phyloP scores from a whole-genome alignment of 2,888 invertebrate genomes.

The Drosophila pseudotakahashii region DNA sequence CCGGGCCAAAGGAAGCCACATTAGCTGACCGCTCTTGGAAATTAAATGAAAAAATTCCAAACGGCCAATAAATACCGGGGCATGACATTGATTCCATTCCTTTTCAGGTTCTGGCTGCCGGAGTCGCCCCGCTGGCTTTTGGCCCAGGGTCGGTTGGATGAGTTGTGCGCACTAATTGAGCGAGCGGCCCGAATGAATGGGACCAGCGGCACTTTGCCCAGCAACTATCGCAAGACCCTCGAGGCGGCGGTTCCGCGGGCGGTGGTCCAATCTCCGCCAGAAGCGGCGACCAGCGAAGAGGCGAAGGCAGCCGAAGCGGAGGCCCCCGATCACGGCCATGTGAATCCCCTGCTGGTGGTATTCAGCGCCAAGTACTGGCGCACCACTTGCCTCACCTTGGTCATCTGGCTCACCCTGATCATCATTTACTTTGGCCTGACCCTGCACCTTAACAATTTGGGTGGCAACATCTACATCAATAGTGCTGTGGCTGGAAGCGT shows the following conservation, averaged over 20 bases:
- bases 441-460: conserved; percentile 89
- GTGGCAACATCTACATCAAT: conserved; percentile 90
- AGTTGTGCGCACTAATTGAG: conserved; percentile 88
- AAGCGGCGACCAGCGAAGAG: conserved; percentile 21
- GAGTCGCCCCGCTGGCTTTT: conserved; percentile 92
- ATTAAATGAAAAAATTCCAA: conserved; percentile 73
- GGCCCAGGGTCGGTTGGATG: conserved; percentile 88
- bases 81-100: conserved; percentile 43
- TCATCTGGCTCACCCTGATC: conserved; percentile 91
- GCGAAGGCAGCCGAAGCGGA: conserved; percentile 63
- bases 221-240: conserved; percentile 88
- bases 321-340: conserved; percentile 56
- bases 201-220: conserved; percentile 86
- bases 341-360: conserved; percentile 87
- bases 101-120: conserved; percentile 88
- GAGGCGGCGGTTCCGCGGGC: conserved; percentile 77
- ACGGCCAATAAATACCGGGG: conserved; percentile 61
- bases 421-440: conserved; percentile 92
- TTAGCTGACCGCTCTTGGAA: conserved; percentile 44
- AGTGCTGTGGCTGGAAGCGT: conserved; percentile 88
- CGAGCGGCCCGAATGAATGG: conserved; percentile 88
- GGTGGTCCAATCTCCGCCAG: conserved; percentile 74
- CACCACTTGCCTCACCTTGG: conserved; percentile 88
- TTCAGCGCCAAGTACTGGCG: conserved; percentile 88
- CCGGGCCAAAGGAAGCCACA: conserved; percentile 31